Evolutionary conservation across 2,888 invertebrate genomes (phyloP), one percentile per base, ranked within the genome.

Genomic region (Taenaris catops): DNA sequence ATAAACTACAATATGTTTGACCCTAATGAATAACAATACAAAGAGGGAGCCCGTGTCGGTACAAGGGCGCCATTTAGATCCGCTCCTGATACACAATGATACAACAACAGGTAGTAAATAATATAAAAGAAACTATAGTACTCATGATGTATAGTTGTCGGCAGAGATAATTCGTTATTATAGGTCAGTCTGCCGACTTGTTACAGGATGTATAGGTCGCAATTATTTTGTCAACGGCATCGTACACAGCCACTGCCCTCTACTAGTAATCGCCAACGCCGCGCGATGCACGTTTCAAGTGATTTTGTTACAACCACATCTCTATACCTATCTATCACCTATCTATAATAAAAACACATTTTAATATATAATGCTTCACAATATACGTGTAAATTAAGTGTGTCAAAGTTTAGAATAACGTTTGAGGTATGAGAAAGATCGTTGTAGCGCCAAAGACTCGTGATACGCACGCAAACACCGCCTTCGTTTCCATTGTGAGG

Each of bases 181-280:
- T 48, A 42, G 46, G 51, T 41, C 48, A 48, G 50, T 48, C 46
- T 38, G 48, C 44, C 40, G 44, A 48, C 44, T 45, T 44, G 46
- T 52, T 50, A 57, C 70, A 72, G 75, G 76, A 76, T 71, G 70
- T 61, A 24, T 41, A 36, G 34, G 66, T 63, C 43, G 57, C 58
- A 53, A 65, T 66, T 68, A 73, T 64, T 69, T 68, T 68, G 74
- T 72, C 63, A 64, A 58, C 58, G 56, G 53, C 58, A 47, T 42
- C 53, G 55, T 53, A 55, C 55, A 55, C 59, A 57, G 58, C 63
- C 56, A 58, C 45, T 55, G 54, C 50, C 53, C 56, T 51, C 52
- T 56, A 54, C 45, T 48, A 58, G 61, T 55, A 46, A 39, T 41
- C 47, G 41, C 52, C 46, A 49, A 46, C 50, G 47, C 49, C 40